Evolutionary conservation across 2,113 vertebrate species (phyloP).

Genomic region (Gopherus flavomarginatus): DNA sequence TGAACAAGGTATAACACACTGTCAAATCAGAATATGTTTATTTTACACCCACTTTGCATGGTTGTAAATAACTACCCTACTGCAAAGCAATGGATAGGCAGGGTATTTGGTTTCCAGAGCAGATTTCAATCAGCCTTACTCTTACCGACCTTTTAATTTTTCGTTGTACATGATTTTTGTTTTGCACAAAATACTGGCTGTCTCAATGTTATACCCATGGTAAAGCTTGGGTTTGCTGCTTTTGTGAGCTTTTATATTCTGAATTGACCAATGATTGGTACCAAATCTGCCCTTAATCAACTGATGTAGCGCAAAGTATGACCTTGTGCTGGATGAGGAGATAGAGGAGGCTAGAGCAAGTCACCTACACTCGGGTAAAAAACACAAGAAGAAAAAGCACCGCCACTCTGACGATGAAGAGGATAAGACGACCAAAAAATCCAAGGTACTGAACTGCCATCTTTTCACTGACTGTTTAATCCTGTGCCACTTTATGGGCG

Average conservation of each 20-base stretch:
- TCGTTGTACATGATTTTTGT: rapidly evolving
- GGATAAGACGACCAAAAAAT: slow-evolving; percentile 86
- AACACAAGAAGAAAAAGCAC: slow-evolving; percentile 89
- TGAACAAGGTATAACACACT: background rate
- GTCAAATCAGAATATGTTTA: background rate
- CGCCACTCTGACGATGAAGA: slow-evolving; percentile 89
- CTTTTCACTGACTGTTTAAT: background rate
- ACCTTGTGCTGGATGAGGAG: slow-evolving; percentile 88
- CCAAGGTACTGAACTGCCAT: slow-evolving; percentile 80
- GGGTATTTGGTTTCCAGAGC: background rate
- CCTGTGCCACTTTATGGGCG: background rate
- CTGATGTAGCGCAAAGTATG: slow-evolving; percentile 86
- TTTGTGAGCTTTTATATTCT: background rate
- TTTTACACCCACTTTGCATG: background rate
- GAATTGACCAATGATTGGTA: background rate
- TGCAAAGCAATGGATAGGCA: background rate
- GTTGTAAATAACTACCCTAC: background rate
- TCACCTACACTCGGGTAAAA: slow-evolving; percentile 81
- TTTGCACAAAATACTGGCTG: background rate
- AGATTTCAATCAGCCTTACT: background rate
- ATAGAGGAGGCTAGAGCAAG: slow-evolving; percentile 78
- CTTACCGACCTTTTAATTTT: background rate
- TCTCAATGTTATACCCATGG: background rate
- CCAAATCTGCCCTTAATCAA: slow-evolving; percentile 77
- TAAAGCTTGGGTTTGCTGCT: background rate